Evolutionary conservation across 2,113 vertebrate species (phyloP).

Genomic region (Crotophaga sulcirostris): DNA sequence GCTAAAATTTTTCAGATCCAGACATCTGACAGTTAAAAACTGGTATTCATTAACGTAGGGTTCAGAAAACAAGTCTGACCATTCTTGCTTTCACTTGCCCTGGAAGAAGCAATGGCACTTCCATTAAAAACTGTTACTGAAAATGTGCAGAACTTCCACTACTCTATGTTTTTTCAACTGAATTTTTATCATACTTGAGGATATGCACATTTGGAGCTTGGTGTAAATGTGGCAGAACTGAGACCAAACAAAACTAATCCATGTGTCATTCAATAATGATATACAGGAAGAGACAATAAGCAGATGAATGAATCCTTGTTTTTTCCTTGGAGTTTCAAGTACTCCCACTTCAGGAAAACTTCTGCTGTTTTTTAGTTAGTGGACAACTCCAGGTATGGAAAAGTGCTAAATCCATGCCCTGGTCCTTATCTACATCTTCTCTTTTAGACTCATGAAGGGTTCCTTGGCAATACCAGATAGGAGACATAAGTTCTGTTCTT

Average conservation of each 20-base stretch:
- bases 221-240: not conserved
- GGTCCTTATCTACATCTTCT: not conserved
- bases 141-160: not conserved
- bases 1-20: not conserved
- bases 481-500: not conserved
- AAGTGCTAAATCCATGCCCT: not conserved
- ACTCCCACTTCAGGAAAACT: not conserved
- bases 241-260: conserved; percentile 47
- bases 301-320: not conserved
- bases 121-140: not conserved
- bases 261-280: not conserved
- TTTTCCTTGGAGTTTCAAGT: not conserved
- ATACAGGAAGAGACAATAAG: not conserved
- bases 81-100: not conserved
- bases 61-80: not conserved
- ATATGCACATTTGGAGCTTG: not conserved
- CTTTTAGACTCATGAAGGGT: not conserved
- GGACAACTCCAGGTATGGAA: not conserved
- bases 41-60: not conserved
- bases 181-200: not conserved
- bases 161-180: not conserved
- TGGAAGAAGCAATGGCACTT: not conserved
- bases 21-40: not conserved
- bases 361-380: not conserved
- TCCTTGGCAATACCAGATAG: not conserved